These are phyloP conservation scores for Telmatherina bonti DNA, from an alignment of 2,797 vertebrate genomes.

Conservation along the genomic window DNA sequence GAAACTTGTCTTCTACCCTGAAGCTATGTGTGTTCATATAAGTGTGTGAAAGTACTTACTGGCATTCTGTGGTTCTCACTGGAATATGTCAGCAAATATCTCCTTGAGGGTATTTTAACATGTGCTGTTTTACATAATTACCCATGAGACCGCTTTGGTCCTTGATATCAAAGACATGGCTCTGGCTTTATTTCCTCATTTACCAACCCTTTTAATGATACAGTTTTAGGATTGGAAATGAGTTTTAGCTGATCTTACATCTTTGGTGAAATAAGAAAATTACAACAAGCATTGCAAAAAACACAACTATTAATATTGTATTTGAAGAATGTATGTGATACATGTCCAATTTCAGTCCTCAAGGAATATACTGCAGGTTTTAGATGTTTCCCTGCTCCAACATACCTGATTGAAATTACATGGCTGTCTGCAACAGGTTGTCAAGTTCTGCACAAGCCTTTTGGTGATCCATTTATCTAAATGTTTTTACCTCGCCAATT, in stretches of 20 bases:
- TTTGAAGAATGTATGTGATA: not conserved
- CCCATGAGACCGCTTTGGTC: constrained; percentile 47
- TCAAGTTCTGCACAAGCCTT: too few relatives aligned
- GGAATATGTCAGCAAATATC: constrained; percentile 48
- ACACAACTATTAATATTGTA: not conserved
- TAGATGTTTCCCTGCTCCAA: not conserved
- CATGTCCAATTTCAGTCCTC: not conserved
- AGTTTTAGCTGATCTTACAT: constrained; percentile 26
- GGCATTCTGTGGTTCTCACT: constrained; percentile 32
- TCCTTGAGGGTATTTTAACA: constrained; percentile 51
- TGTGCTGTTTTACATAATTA: constrained; percentile 54
- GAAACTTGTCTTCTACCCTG: constrained; percentile 51
- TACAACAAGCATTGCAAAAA: constrained; percentile 17
- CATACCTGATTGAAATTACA: not conserved
- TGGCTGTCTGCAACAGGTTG: too few relatives aligned
- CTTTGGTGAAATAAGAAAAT: constrained; percentile 19
- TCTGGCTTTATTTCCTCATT: constrained; percentile 31
- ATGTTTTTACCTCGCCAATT: not conserved
- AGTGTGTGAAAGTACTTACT: constrained; percentile 34
- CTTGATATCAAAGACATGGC: constrained; percentile 62
- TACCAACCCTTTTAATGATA: constrained; percentile 41
- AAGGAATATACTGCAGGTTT: not conserved
- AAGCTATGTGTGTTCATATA: constrained; percentile 46
- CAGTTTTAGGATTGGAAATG: constrained; percentile 39
- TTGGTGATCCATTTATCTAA: too few relatives aligned